Base-by-base conservation (phyloP, 1,140 invertebrate genomes). In the Campodea augens region DNA sequence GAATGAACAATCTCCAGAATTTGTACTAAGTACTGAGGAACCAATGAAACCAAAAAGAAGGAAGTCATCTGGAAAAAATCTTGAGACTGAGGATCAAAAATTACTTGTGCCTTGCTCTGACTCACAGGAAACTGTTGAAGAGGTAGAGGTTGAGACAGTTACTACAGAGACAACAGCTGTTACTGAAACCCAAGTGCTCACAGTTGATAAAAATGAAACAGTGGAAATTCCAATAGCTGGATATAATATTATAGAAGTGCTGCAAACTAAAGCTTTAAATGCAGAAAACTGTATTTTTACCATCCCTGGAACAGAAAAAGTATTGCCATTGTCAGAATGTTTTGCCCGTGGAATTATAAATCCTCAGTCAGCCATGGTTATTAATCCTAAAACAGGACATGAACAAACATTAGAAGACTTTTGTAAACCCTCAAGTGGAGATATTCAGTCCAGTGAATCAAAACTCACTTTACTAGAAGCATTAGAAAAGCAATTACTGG, bases 281-380 rank as follows among this genome's bases (percentile, higher is more conserved):
- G 73, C 83, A 1, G 66, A 73, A 1, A 78, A 74, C 4, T 87
- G 88, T 2, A 65, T 87, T 2, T 89, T 93, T 56, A 77, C 78
- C 41, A 83, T 95, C 53, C 85, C 87, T 27, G 79, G 79, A 24
- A 86, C 84, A 1, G 83, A 89, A 58, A 71, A 82, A 54, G 62
- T 84, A 23, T 73, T 91, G 3, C 81, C 83, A 46, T 79, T 97
- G 51, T 73, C 86, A 61, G 85, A 92, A 61, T 90, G 88, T 53
- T 65, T 93, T 24, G 75, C 78, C 52, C 65, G 87, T 39, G 75
- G 81, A 55, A 78, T 93, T 10, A 82, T 96, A 36, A 78, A 90
- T 61, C 73, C 80, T 2, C 65, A 75, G 44, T 88, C 85, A 2
- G 81, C 81, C 21, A 57, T 72, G 21, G 82, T 88, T 5, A 62